Percentiles rank a stretch among this genome's conserved stretches.
Evolutionary conservation across 2,888 invertebrate genomes (phyloP).

Genomic region (Drosophila mercatorum): DNA sequence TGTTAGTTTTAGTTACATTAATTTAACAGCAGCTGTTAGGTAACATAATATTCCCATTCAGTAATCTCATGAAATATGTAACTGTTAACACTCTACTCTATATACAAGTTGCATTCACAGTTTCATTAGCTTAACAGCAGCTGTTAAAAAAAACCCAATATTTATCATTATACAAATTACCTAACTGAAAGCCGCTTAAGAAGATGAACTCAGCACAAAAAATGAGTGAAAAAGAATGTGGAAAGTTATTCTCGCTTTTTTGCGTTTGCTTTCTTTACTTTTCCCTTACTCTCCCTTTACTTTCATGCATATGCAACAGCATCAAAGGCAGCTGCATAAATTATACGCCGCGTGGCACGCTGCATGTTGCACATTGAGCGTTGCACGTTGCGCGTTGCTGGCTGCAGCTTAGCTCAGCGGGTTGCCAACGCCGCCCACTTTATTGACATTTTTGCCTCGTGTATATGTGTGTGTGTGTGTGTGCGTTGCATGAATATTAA

Average conservation of each 20-base stretch:
- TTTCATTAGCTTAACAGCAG: constrained; percentile 5
- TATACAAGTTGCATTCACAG: neutral
- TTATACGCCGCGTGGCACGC: constrained; percentile 61
- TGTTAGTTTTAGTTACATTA: neutral
- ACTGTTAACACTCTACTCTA: too few relatives aligned
- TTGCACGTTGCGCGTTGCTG: constrained; percentile 40
- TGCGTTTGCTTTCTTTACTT: constrained; percentile 11
- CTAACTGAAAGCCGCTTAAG: constrained; percentile 7
- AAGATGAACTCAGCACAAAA: constrained; percentile 5
- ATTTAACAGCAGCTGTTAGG: neutral
- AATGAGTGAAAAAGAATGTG: neutral
- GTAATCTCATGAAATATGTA: too few relatives aligned
- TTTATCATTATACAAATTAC: neutral
- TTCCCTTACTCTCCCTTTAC: constrained; percentile 20
- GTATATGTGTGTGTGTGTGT: neutral
- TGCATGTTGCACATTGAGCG: constrained; percentile 27
- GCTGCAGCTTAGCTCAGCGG: constrained; percentile 20
- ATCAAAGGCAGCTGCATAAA: constrained; percentile 70
- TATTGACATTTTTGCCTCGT: constrained; percentile 46
- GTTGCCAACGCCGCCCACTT: constrained; percentile 25
- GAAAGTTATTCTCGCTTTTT: constrained; percentile 6
- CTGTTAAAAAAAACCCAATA: neutral
- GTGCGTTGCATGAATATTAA: constrained; percentile 48
- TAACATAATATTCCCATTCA: too few relatives aligned
- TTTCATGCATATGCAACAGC: constrained; percentile 75